Conservation (phyloP, 2,888 invertebrate genomes). For the Graphium colonna region DNA sequence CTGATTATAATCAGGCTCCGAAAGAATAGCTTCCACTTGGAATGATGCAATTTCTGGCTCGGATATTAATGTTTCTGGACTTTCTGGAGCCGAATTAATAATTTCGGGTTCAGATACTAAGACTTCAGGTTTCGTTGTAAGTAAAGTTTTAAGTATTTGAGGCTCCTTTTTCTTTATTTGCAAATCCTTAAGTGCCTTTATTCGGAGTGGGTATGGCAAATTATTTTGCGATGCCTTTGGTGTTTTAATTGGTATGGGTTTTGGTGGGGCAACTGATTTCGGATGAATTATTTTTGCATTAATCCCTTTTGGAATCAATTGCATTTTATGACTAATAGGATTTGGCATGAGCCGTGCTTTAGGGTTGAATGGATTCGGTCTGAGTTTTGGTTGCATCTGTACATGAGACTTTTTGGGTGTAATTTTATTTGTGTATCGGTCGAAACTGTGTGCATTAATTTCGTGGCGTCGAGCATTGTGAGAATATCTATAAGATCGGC, state of each 20-base stretch:
- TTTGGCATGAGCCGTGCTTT: slow-evolving; percentile 75
- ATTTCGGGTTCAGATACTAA: slow-evolving; percentile 73
- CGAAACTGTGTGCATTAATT: slow-evolving; percentile 69
- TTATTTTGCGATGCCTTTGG: slow-evolving; percentile 56
- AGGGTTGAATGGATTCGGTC: slow-evolving; percentile 74
- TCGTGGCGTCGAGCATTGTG: slow-evolving; percentile 76
- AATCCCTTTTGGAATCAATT: slow-evolving; percentile 54
- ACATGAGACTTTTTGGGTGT: slow-evolving; percentile 51
- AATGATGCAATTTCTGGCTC: slow-evolving; percentile 76
- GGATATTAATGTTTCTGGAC: slow-evolving; percentile 74
- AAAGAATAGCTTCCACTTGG: slow-evolving; percentile 72
- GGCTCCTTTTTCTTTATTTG: slow-evolving; percentile 76
- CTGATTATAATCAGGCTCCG: slow-evolving; percentile 66
- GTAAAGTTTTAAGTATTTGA: slow-evolving; percentile 71
- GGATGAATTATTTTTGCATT: slow-evolving; percentile 53
- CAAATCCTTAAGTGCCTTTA: slow-evolving; percentile 74
- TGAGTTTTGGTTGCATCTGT: slow-evolving; percentile 63
- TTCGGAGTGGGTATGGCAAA: slow-evolving; percentile 70
- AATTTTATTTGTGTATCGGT: slow-evolving; percentile 73
- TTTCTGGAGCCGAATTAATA: slow-evolving; percentile 71
- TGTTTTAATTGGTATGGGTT: slow-evolving; percentile 63
- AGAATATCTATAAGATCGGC: slow-evolving; percentile 72
- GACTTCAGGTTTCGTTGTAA: slow-evolving; percentile 70
- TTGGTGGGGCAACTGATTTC: slow-evolving; percentile 53
- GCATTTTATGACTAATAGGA: slow-evolving; percentile 70